Evolutionary conservation across 2,888 invertebrate genomes (phyloP).

Genomic region (Carabus problematicus): DNA sequence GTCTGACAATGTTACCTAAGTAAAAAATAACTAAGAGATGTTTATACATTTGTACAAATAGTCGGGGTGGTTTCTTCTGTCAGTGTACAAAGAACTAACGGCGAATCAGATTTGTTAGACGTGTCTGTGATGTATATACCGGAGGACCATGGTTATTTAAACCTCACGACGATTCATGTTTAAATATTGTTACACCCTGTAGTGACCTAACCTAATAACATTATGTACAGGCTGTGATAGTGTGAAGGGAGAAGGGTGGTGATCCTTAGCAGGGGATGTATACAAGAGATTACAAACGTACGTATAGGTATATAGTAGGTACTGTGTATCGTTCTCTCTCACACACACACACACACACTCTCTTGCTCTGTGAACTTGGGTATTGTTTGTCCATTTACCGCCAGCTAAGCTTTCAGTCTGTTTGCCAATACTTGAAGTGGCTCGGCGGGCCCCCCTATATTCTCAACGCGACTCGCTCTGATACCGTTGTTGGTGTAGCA

Average conservation of each 20-base stretch:
- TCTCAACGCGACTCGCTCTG: background rate
- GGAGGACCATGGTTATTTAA: conserved; percentile 46
- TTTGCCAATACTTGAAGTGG: conserved; percentile 54
- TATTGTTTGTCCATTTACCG: conserved; percentile 59
- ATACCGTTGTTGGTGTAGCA: too few species aligned
- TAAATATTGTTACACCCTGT: conserved; percentile 55
- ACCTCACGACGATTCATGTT: conserved; percentile 54
- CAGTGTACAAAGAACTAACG: too few species aligned
- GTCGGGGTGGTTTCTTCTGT: too few species aligned
- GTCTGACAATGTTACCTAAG: too few species aligned
- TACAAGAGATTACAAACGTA: conserved; percentile 58
- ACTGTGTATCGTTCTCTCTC: too few species aligned
- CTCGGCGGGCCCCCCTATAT: background rate
- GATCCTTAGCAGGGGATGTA: conserved; percentile 52
- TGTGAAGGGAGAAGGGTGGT: background rate
- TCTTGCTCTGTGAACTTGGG: conserved; percentile 3
- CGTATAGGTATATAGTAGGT: conserved; percentile 40
- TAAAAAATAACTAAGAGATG: too few species aligned
- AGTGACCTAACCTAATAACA: conserved; percentile 53
- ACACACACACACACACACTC: background rate
- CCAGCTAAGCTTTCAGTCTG: conserved; percentile 58
- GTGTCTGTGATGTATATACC: background rate
- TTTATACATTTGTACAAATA: too few species aligned
- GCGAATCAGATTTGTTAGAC: too few species aligned
- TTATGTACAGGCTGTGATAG: background rate